phyloP scores from a whole-genome alignment of 2,797 vertebrate genomes.

The Phalloptychus januarius region DNA sequence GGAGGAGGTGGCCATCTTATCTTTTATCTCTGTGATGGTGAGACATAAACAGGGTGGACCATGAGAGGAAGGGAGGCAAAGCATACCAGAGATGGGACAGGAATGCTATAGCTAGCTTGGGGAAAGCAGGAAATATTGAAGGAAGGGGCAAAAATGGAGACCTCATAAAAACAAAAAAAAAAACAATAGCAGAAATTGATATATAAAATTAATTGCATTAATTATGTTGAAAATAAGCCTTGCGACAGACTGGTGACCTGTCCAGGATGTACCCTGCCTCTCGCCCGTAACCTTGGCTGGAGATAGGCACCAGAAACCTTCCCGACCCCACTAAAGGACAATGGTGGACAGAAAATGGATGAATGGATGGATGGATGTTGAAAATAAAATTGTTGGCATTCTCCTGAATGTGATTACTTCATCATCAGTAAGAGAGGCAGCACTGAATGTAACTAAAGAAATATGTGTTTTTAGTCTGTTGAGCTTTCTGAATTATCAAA shows the following conservation, averaged over 20 bases:
- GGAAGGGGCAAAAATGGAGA: conserved; percentile 29
- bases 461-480: neutral
- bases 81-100: conserved; percentile 24
- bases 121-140: conserved; percentile 21
- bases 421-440: neutral
- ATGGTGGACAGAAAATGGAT: too few species aligned
- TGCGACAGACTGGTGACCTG: too few species aligned
- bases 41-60: conserved; percentile 69
- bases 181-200: conserved; percentile 13
- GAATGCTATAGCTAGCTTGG: neutral
- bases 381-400: neutral
- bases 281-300: too few species aligned
- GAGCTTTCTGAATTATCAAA: neutral
- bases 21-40: conserved; percentile 79
- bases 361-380: too few species aligned
- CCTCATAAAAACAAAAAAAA: conserved; percentile 8
- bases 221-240: neutral
- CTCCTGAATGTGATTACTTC: neutral
- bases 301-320: too few species aligned
- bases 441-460: neutral
- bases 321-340: too few species aligned
- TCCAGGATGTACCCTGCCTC: too few species aligned
- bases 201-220: conserved; percentile 6
- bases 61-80: conserved; percentile 59
- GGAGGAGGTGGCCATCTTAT: conserved; percentile 91